Percentiles rank a stretch among this genome's conserved stretches.
These are phyloP conservation scores for Myopa testacea DNA, from an alignment of 2,888 invertebrate species.

Conservation along the genomic window DNA sequence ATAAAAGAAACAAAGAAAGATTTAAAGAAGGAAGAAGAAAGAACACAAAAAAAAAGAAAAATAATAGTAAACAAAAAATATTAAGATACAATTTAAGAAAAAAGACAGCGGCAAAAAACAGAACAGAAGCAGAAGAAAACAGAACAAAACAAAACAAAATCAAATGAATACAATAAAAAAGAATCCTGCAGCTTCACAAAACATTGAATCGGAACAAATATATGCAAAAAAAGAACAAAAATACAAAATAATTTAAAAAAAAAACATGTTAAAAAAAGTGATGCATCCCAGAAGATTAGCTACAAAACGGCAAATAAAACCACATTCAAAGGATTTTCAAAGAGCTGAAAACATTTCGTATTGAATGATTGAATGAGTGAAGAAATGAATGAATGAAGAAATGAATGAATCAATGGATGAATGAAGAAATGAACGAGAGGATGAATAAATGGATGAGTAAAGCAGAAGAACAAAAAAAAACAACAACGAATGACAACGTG, in stretches of 20 bases:
- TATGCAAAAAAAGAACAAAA: background rate
- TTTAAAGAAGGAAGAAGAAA: background rate
- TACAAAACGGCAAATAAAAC: conserved; percentile 35
- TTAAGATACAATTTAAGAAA: background rate
- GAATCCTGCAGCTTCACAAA: background rate
- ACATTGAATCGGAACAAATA: background rate
- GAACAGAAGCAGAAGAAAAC: background rate
- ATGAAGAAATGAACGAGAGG: conserved; percentile 12
- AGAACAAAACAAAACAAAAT: background rate
- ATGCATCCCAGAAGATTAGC: conserved; percentile 51
- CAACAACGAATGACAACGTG: too few relatives aligned
- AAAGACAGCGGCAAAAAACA: background rate
- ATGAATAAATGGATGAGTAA: background rate
- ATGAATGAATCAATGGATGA: background rate
- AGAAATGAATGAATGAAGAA: background rate
- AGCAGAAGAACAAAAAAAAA: background rate
- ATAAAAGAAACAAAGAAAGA: background rate
- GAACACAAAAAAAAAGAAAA: background rate
- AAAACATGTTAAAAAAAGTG: background rate
- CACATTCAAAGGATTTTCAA: conserved; percentile 23
- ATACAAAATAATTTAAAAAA: conserved; percentile 33
- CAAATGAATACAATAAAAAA: background rate
- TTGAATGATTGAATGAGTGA: conserved; percentile 24
- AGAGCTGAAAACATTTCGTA: background rate
- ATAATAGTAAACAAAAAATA: too few relatives aligned